phyloP scores from a whole-genome alignment of 2,113 vertebrate genomes.

The Cervus canadensis region DNA sequence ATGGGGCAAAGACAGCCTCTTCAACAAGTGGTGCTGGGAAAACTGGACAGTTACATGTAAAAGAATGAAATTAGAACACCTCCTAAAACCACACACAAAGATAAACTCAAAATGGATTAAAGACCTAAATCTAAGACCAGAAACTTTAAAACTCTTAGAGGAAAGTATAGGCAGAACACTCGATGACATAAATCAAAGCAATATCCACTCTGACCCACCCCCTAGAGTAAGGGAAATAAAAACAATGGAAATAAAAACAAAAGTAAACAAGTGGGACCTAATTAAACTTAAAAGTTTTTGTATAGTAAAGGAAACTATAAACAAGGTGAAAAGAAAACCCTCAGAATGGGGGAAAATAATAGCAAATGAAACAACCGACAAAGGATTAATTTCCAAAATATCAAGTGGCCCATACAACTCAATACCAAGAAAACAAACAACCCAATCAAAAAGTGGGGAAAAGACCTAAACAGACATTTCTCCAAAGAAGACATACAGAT shows the following conservation, averaged over 20 bases:
- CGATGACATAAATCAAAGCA: not conserved
- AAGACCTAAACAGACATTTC: not conserved
- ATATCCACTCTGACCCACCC: not conserved
- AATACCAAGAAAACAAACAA: not conserved
- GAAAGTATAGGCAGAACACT: not conserved
- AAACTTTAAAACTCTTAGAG: not conserved
- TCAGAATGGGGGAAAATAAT: not conserved
- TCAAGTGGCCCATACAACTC: not conserved
- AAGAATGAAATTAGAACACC: not conserved
- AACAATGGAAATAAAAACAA: not conserved
- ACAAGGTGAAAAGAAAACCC: not conserved
- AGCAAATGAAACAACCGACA: not conserved
- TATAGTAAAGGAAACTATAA: not conserved
- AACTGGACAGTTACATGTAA: not conserved
- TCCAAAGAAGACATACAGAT: not conserved
- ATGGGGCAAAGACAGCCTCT: not conserved
- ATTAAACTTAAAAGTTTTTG: not conserved
- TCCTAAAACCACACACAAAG: not conserved
- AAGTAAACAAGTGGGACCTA: not conserved
- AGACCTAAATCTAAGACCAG: not conserved
- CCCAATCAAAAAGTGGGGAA: not conserved
- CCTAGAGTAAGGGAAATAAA: not conserved
- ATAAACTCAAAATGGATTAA: not conserved
- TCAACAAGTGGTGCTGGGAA: not conserved
- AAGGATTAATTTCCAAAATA: not conserved